Conservation (phyloP, 2,888 invertebrate species). For the Cartodere bifasciata region DNA sequence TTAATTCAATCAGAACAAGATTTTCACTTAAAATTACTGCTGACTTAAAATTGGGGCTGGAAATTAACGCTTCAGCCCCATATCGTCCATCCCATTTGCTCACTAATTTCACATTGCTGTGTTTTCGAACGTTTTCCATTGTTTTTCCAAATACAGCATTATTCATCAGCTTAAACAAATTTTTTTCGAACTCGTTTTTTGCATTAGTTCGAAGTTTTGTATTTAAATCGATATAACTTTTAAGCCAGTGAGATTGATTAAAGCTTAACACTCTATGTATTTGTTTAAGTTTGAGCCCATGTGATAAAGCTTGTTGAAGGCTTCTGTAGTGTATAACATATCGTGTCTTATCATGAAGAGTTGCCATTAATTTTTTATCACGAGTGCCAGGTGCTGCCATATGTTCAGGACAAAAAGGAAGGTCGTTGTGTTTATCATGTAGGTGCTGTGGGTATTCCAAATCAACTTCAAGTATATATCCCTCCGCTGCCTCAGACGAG, state of each 20-base stretch:
- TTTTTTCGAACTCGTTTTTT: slow-evolving; percentile 6
- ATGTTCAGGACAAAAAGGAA: slow-evolving; percentile 14
- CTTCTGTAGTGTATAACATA: slow-evolving; percentile 9
- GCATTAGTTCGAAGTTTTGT: slow-evolving; percentile 3
- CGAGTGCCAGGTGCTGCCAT: slow-evolving; percentile 8
- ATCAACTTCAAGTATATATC: slow-evolving; percentile 15
- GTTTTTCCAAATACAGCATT: slow-evolving; percentile 4
- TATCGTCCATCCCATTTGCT: slow-evolving; percentile 2
- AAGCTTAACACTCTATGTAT: slow-evolving; percentile 9
- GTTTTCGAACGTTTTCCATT: slow-evolving; percentile 4
- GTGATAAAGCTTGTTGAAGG: slow-evolving; percentile 5
- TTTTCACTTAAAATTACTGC: slow-evolving; percentile 1
- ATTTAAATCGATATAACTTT: slow-evolving; percentile 7
- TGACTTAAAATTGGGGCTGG: slow-evolving; percentile 1
- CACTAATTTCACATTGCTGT: neutral
- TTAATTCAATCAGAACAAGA: slow-evolving; percentile 3
- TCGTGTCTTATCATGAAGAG: slow-evolving; percentile 4
- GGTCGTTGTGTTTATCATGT: slow-evolving; percentile 13
- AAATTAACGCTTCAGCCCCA: slow-evolving; percentile 4
- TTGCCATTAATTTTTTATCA: slow-evolving; percentile 8
- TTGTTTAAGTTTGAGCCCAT: slow-evolving; percentile 8
- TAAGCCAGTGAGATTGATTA: slow-evolving; percentile 5
- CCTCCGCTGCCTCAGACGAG: slow-evolving; percentile 3
- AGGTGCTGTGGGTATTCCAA: slow-evolving; percentile 13
- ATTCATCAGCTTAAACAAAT: slow-evolving; percentile 8